These are phyloP conservation scores for Hyles vespertilio DNA, from an alignment of 1,140 invertebrate species.

Conservation along the genomic window DNA sequence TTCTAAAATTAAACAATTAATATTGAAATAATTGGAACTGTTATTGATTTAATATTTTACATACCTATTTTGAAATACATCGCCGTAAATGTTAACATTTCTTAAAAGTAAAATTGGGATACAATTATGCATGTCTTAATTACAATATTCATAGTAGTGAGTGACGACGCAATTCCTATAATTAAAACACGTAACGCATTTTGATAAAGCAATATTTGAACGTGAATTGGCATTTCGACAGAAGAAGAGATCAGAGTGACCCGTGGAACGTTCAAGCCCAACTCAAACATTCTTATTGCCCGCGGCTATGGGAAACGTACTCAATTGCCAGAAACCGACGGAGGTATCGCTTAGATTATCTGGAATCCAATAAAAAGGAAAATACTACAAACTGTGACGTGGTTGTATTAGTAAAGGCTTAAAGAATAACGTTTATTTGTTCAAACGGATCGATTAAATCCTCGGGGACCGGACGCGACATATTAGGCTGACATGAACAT, in stretches of 20 bases:
- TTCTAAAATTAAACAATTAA: too few relatives aligned
- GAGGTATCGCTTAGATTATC: conserved; percentile 42
- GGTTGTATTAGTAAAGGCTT: conserved; percentile 23
- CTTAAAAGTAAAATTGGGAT: too few relatives aligned
- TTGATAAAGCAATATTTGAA: neutral
- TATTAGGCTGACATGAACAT: conserved; percentile 15
- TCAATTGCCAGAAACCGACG: conserved; percentile 26
- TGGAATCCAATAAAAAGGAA: conserved; percentile 25
- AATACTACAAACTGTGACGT: conserved; percentile 25
- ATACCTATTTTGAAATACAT: too few relatives aligned
- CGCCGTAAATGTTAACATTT: too few relatives aligned
- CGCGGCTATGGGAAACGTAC: conserved; percentile 59
- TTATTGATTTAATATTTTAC: too few relatives aligned
- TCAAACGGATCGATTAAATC: conserved; percentile 31
- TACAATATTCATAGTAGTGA: too few relatives aligned
- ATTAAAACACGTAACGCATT: too few relatives aligned
- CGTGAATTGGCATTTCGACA: conserved; percentile 39
- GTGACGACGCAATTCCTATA: too few relatives aligned
- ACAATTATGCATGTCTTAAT: too few relatives aligned
- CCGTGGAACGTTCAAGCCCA: conserved; percentile 57
- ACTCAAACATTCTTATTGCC: conserved; percentile 59
- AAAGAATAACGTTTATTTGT: conserved; percentile 26
- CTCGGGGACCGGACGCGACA: conserved; percentile 28
- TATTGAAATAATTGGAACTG: too few relatives aligned
- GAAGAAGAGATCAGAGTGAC: conserved; percentile 54